A percentile compares a stretch with the other conserved stretches of the same genome.
Evolutionary conservation across 1,140 invertebrate species (phyloP).

Genomic region (Delia radicum): DNA sequence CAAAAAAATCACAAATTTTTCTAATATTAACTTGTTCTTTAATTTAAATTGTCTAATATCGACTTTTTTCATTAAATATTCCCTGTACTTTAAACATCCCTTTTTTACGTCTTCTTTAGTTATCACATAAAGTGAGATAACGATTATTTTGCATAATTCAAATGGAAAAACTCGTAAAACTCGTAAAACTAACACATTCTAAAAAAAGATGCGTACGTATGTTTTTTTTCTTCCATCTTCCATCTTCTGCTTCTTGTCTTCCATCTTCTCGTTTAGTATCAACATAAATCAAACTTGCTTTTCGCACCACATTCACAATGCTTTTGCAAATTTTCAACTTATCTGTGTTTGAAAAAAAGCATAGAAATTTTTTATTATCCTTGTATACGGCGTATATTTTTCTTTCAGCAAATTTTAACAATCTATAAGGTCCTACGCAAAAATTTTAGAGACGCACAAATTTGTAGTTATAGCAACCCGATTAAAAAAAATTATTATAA

Average conservation of each 20-base stretch:
- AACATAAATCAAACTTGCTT: neutral
- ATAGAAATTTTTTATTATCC: neutral
- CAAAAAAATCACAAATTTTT: too few species aligned
- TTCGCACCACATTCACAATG: neutral
- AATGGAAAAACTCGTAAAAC: neutral
- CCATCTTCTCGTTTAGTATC: neutral
- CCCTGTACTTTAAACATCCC: too few species aligned
- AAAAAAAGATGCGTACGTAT: neutral
- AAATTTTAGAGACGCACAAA: too few species aligned
- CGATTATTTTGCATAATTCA: neutral
- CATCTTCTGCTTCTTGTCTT: neutral
- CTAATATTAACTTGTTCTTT: too few species aligned
- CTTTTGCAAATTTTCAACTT: conserved; percentile 2
- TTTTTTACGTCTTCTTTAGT: too few species aligned
- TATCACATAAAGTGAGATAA: too few species aligned
- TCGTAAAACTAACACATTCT: neutral
- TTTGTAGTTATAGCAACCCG: too few species aligned
- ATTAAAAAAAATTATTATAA: too few species aligned
- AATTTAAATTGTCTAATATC: too few species aligned
- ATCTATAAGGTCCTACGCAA: too few species aligned
- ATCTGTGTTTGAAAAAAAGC: neutral
- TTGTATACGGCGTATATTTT: neutral
- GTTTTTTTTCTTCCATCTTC: neutral
- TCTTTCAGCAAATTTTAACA: too few species aligned
- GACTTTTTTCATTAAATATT: too few species aligned